Conservation (phyloP, 2,113 vertebrate species). For the human (Homo sapiens) region GRCh38 chr5:166123501-166124000, state of each 20-base stretch:
- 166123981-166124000: no score
- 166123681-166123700: background rate
- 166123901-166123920: background rate
- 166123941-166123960: background rate
- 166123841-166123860: background rate
- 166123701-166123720: background rate
- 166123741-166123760: background rate
- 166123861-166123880: background rate
- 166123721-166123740: background rate
- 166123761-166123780: background rate
- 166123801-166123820: accelerated
- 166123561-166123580: background rate
- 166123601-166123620: background rate
- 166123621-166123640: background rate
- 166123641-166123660: background rate
- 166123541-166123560: background rate
- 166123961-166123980: background rate
- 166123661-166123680: background rate
- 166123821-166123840: background rate
- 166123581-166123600: background rate
- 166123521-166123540: background rate
- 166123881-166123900: background rate
- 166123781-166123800: background rate
- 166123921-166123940: background rate
- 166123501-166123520: background rate